Evolutionary conservation across 2,113 vertebrate genomes (phyloP).

Genomic region (Pleuronectes platessa): DNA sequence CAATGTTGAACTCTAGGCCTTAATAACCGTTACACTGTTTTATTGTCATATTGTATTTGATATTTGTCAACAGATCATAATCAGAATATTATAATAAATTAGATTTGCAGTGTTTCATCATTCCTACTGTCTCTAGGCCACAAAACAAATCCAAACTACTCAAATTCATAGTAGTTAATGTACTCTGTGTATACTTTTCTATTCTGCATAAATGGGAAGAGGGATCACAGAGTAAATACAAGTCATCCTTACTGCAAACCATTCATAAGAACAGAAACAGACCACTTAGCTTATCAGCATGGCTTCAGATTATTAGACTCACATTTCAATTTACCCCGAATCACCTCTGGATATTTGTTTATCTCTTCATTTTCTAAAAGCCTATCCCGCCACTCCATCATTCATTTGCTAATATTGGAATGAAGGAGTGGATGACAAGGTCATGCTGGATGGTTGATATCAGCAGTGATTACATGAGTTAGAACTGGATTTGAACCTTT

Average conservation of each 20-base stretch:
- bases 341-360: conserved; percentile 41
- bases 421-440: background rate
- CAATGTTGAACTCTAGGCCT: no score
- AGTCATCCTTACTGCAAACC: conserved; percentile 22
- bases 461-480: conserved; percentile 35
- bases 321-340: conserved; percentile 40
- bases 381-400: background rate
- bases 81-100: no score
- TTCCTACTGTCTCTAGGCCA: no score
- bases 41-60: background rate
- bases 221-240: conserved; percentile 3
- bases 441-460: conserved; percentile 16
- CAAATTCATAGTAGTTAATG: background rate
- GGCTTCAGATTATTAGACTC: conserved; percentile 40
- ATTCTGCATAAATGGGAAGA: background rate
- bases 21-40: background rate
- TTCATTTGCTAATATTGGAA: conserved; percentile 33
- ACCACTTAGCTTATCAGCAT: conserved; percentile 46
- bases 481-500: conserved; percentile 54
- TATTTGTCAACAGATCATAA: background rate
- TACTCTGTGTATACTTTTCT: background rate
- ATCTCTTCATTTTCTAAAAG: conserved; percentile 46
- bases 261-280: conserved; percentile 38
- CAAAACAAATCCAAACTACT: background rate
- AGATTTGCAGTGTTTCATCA: no score